These are phyloP conservation scores for Podilymbus podiceps DNA, from an alignment of 2,113 vertebrate species.

Conservation along the genomic window DNA sequence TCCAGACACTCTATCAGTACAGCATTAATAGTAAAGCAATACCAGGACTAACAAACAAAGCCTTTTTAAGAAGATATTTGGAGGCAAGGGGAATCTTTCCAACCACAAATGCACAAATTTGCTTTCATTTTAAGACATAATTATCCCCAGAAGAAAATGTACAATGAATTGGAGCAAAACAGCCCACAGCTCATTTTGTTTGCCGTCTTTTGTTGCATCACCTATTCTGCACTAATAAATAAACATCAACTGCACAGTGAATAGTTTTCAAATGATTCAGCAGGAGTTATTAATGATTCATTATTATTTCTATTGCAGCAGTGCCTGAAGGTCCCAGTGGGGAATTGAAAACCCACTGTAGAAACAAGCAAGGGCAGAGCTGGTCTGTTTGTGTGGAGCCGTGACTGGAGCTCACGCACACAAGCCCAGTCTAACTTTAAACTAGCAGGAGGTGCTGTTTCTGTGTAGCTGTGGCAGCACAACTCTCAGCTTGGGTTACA, in stretches of 20 bases:
- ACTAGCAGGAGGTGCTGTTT: background rate
- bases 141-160: conserved; percentile 35
- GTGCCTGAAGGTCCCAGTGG: background rate
- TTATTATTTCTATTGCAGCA: conserved; percentile 17
- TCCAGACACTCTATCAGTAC: background rate
- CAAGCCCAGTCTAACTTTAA: background rate
- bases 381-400: background rate
- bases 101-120: conserved; percentile 17
- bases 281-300: conserved; percentile 39
- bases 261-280: conserved; percentile 32
- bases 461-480: background rate
- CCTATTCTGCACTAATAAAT: conserved; percentile 34
- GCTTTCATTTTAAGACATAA: conserved; percentile 29
- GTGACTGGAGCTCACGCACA: background rate
- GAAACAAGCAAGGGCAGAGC: conserved; percentile 3
- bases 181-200: background rate
- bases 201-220: background rate
- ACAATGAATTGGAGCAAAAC: conserved; percentile 10
- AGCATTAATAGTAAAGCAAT: background rate
- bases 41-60: background rate
- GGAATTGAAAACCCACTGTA: background rate
- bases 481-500: background rate
- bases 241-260: background rate
- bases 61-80: background rate
- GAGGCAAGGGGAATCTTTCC: background rate